Evolutionary conservation across 2,797 vertebrate genomes (phyloP), one percentile per base, ranked within the genome.

Genomic region (Bovichtus diacanthus): DNA sequence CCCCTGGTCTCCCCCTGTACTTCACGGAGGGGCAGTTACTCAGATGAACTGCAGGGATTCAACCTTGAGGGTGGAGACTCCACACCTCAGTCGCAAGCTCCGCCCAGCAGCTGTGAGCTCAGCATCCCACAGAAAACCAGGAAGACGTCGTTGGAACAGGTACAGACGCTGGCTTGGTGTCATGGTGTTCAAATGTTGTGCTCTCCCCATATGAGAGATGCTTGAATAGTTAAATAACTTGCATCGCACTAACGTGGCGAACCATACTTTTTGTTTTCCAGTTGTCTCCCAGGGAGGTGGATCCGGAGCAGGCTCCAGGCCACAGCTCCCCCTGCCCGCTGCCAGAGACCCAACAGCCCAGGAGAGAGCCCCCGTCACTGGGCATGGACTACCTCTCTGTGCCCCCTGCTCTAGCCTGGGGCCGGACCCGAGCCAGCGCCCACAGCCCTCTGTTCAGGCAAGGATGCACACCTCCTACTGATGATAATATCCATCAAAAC

Each of bases 361-460:
- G 95, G 85, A 93, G 93, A 83, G 95, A 95, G 54, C 83, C 87
- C 13, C 85, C 89, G 8, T 72, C 92, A 0, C 60, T 94, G 63
- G 94, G 96, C 69, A 98, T 98, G 97, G 96, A 98, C 90, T 98
- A 98, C 86, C 94, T 98, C 80, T 96, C 96, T 12, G 97, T 98
- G 31, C 97, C 97, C 9, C 95, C 96, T 11, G 95, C 97, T 13
- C 87, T 98, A 47, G 95, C 95, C 66, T 98, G 97, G 97, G 96
- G 96, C 21, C 93, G 97, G 88, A 96, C 96, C 60, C 93, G 97
- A 39, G 95, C 96, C 77, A 97, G 94, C 13, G 95, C 96, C 56
- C 97, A 98, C 89, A 98, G 97, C 78, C 97, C 97, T 59, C 88
- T 98, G 31, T 98, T 98, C 95, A 97, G 97, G 97, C 95, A 93